Conservation (phyloP, 2,888 invertebrate species). For the Incurvaria masculella region DNA sequence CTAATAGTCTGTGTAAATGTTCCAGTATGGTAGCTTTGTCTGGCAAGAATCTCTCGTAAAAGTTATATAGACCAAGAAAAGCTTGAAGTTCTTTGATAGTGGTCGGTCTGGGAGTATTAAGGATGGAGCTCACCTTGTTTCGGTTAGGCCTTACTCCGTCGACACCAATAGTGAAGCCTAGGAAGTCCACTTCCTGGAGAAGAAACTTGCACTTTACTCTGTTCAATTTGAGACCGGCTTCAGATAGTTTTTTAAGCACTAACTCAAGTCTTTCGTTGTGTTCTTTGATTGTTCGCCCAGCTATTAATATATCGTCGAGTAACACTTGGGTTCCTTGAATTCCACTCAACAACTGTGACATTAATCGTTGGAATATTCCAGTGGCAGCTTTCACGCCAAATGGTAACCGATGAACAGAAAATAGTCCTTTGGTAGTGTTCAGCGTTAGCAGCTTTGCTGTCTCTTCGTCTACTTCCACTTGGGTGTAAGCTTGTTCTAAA, state of each 20-base stretch:
- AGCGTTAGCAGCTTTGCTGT: slow-evolving; percentile 3
- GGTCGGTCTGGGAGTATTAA: background rate
- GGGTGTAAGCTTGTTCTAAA: slow-evolving; percentile 9
- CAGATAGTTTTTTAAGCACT: slow-evolving; percentile 3
- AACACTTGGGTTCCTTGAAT: slow-evolving; percentile 1
- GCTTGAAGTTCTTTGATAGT: slow-evolving; percentile 10
- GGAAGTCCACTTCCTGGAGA: slow-evolving; percentile 1
- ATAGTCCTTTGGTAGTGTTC: slow-evolving; percentile 6
- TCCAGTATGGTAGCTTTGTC: slow-evolving; percentile 15
- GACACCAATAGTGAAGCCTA: slow-evolving; percentile 8
- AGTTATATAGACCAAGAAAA: slow-evolving; percentile 19
- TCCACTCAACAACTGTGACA: background rate
- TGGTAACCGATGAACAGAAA: slow-evolving; percentile 1
- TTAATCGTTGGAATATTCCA: slow-evolving; percentile 4
- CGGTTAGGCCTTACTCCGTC: slow-evolving; percentile 6
- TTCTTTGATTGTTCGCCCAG: background rate
- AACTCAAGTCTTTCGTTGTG: slow-evolving; percentile 2
- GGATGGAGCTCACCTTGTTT: slow-evolving; percentile 1
- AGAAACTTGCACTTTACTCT: slow-evolving; percentile 8
- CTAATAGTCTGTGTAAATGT: slow-evolving; percentile 19
- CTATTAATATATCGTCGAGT: slow-evolving; percentile 2
- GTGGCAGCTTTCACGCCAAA: slow-evolving; percentile 2
- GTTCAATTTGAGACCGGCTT: slow-evolving; percentile 4
- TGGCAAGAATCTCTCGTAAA: slow-evolving; percentile 20
- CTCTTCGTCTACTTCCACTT: slow-evolving; percentile 5